phyloP scores from a whole-genome alignment of 2,113 vertebrate genomes.

The rabbit (Oryctolagus cuniculus) region mOryCun1.1 NC_091432.1:29187501-29188000 shows the following conservation, averaged over 20 bases:
- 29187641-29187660: neutral
- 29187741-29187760: slow-evolving; percentile 74
- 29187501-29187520: no score
- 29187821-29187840: slow-evolving; percentile 80
- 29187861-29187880: slow-evolving; percentile 80
- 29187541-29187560: no score
- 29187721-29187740: slow-evolving; percentile 68
- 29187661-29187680: neutral
- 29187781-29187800: slow-evolving; percentile 78
- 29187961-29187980: slow-evolving; percentile 81
- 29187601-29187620: neutral
- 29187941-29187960: slow-evolving; percentile 75
- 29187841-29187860: slow-evolving; percentile 70
- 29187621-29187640: neutral
- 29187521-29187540: no score
- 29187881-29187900: slow-evolving; percentile 80
- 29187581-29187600: neutral
- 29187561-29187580: neutral
- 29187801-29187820: slow-evolving; percentile 72
- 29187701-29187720: neutral
- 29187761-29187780: neutral
- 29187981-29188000: slow-evolving; percentile 72
- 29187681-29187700: neutral
- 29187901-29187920: slow-evolving; percentile 77
- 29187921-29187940: slow-evolving; percentile 82